Conservation (phyloP, 2,113 vertebrate species). For the Cepphus grylle region DNA sequence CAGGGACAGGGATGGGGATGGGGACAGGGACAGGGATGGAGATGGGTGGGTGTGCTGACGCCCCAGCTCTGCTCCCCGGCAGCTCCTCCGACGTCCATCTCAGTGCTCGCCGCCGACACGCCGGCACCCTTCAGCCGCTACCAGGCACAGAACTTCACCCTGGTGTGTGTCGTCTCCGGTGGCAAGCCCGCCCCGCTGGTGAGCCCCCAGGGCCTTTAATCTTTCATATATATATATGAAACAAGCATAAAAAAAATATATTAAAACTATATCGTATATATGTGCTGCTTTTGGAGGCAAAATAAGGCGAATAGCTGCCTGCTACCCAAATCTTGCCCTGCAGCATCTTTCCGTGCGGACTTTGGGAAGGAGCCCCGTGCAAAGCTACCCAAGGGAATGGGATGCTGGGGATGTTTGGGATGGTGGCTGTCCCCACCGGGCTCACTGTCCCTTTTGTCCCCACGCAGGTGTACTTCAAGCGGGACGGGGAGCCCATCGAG, state of each 20-base stretch:
- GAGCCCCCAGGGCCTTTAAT: neutral
- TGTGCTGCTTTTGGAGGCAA: neutral
- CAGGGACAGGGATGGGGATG: accelerated
- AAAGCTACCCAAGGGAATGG: neutral
- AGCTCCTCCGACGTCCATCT: slow-evolving; percentile 92
- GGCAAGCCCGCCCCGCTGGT: slow-evolving; percentile 90
- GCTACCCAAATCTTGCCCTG: neutral
- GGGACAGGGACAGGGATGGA: neutral
- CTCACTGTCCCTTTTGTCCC: accelerated
- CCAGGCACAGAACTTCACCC: slow-evolving; percentile 92
- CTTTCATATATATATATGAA: neutral
- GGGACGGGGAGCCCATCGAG: slow-evolving; percentile 87
- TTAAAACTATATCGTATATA: neutral
- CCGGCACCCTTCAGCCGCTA: slow-evolving; percentile 90
- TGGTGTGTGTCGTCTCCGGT: slow-evolving; percentile 90
- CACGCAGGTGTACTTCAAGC: slow-evolving; percentile 88
- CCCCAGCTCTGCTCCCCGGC: neutral
- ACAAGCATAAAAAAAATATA: neutral
- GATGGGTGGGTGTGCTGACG: accelerated
- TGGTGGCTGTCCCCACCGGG: accelerated
- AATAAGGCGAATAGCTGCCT: neutral
- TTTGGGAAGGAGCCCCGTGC: neutral
- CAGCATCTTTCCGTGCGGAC: neutral
- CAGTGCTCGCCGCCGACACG: slow-evolving; percentile 82
- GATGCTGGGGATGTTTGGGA: neutral